A percentile compares a stretch with the other conserved stretches of the same genome.
These are phyloP conservation scores for Pagetopsis macropterus DNA, from an alignment of 2,797 vertebrate species.

Conservation along the genomic window DNA sequence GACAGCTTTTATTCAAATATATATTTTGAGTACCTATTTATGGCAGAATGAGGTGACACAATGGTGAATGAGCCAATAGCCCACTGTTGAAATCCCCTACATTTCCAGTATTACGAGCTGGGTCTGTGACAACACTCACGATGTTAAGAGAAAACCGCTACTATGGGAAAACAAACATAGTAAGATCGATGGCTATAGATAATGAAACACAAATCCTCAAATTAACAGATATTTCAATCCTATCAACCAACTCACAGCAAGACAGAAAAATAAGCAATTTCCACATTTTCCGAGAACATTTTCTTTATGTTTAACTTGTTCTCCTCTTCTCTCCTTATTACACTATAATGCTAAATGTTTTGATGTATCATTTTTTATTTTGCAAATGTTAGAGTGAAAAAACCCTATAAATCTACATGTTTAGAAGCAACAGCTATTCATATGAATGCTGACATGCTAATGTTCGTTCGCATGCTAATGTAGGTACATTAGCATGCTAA, in stretches of 20 bases:
- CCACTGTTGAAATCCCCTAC: too few species aligned
- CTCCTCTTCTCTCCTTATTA: background rate
- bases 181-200: too few species aligned
- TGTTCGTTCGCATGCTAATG: background rate
- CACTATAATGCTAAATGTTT: background rate
- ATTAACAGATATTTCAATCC: accelerated
- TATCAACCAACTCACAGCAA: background rate
- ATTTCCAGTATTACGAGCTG: too few species aligned
- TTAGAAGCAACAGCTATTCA: background rate
- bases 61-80: too few species aligned
- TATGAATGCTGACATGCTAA: background rate
- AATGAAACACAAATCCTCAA: background rate
- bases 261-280: too few species aligned
- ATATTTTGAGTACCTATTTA: too few species aligned
- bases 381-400: background rate
- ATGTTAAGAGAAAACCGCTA: too few species aligned
- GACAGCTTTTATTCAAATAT: too few species aligned
- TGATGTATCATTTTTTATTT: background rate
- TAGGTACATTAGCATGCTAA: background rate
- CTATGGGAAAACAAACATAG: too few species aligned
- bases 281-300: background rate
- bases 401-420: background rate
- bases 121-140: too few species aligned
- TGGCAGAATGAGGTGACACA: too few species aligned
- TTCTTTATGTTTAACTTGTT: background rate